A percentile compares a stretch with the other conserved stretches of the same genome.
Evolutionary conservation across 2,797 vertebrate species (phyloP).

Genomic region (Furcifer pardalis): DNA sequence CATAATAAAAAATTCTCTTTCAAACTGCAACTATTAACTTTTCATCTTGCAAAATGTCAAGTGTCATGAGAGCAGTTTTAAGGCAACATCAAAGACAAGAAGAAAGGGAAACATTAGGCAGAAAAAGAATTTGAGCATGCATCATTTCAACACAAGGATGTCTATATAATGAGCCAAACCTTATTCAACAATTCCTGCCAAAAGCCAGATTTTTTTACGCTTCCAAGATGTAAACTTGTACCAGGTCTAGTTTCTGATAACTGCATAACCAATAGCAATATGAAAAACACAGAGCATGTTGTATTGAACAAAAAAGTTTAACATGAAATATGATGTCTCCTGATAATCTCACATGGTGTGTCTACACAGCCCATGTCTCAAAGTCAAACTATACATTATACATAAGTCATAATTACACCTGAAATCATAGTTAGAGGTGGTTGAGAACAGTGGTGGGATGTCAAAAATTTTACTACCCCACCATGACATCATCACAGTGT

Average conservation of each 20-base stretch:
- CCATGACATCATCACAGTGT: too few species aligned
- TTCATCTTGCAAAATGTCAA: conserved; percentile 16
- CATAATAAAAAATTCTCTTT: neutral
- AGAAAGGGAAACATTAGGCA: neutral
- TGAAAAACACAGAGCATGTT: conserved; percentile 32
- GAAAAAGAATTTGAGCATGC: conserved; percentile 44
- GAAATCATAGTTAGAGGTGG: too few species aligned
- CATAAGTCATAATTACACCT: too few species aligned
- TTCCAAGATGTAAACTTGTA: neutral
- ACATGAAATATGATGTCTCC: conserved; percentile 44
- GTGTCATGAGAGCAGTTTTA: conserved; percentile 42
- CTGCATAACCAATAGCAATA: conserved; percentile 48
- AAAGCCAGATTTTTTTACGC: conserved; percentile 28
- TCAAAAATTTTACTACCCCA: too few species aligned
- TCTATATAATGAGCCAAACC: conserved; percentile 46
- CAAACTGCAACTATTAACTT: neutral
- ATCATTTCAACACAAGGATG: conserved; percentile 29
- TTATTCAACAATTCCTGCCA: conserved; percentile 25
- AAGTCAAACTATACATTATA: neutral
- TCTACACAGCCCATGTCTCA: neutral
- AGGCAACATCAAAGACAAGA: conserved; percentile 44
- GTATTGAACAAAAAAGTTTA: conserved; percentile 37
- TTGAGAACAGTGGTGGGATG: too few species aligned
- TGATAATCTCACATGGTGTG: conserved; percentile 43
- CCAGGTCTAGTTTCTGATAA: conserved; percentile 46